Evolutionary conservation across 1,140 invertebrate species (phyloP).

Genomic region (Hetaerina americana): DNA sequence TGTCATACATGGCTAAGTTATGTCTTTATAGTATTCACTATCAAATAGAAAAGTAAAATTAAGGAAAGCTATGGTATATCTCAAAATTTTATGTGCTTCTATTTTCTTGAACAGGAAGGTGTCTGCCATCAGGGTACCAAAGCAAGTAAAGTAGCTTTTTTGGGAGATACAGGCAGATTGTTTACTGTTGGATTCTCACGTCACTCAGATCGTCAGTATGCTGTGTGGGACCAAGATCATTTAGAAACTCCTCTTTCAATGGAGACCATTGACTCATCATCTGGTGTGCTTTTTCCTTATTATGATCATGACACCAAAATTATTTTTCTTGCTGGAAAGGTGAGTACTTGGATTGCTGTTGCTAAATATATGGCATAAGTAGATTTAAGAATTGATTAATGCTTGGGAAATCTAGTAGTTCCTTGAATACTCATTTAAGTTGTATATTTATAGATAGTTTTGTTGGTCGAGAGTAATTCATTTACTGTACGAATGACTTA

Average conservation of each 20-base stretch:
- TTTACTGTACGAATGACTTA: too few relatives aligned
- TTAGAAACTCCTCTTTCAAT: constrained; percentile 57
- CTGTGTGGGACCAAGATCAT: constrained; percentile 76
- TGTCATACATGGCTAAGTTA: too few relatives aligned
- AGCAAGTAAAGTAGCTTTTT: constrained; percentile 77
- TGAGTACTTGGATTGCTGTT: constrained; percentile 28
- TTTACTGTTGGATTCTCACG: constrained; percentile 84
- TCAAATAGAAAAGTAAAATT: too few relatives aligned
- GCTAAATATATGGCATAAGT: too few relatives aligned
- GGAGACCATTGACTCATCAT: constrained; percentile 81
- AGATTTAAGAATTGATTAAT: too few relatives aligned
- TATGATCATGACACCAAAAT: constrained; percentile 87
- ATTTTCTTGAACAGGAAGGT: constrained; percentile 56
- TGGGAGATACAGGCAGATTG: constrained; percentile 58
- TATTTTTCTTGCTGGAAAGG: constrained; percentile 69
- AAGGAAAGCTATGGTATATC: too few relatives aligned
- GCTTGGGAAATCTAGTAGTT: too few relatives aligned
- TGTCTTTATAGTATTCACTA: too few relatives aligned
- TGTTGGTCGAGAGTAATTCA: too few relatives aligned
- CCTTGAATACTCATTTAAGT: too few relatives aligned
- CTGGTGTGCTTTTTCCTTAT: constrained; percentile 83
- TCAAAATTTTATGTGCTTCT: too few relatives aligned
- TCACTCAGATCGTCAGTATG: constrained; percentile 77
- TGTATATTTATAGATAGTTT: too few relatives aligned
- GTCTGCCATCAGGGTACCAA: constrained; percentile 75